A percentile compares a stretch with the other conserved stretches of the same genome.
These are phyloP conservation scores for Borostomias antarcticus DNA, from an alignment of 2,797 vertebrate species.

Conservation along the genomic window DNA sequence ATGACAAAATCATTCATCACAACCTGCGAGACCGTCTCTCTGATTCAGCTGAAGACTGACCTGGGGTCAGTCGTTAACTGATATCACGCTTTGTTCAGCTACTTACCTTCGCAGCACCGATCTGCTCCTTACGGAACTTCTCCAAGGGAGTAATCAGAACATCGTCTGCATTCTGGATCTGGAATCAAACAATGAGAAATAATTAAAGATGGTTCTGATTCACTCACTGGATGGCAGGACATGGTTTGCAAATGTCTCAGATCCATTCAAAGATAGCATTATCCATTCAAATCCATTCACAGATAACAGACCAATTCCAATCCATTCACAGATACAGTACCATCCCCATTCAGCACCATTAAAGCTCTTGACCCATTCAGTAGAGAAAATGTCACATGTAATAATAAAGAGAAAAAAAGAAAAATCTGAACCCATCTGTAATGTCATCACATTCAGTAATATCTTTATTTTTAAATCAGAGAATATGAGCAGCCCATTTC, in stretches of 20 bases:
- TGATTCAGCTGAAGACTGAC: neutral
- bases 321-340: no score
- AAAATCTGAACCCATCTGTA: slow-evolving; percentile 43
- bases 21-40: neutral
- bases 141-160: slow-evolving; percentile 96
- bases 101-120: slow-evolving; percentile 96
- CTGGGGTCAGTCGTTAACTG: neutral
- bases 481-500: slow-evolving; percentile 48
- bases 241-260: neutral
- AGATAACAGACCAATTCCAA: no score
- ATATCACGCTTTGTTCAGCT: neutral
- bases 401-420: slow-evolving; percentile 43
- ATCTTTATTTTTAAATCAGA: slow-evolving; percentile 53
- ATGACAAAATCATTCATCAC: neutral
- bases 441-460: slow-evolving; percentile 60
- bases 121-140: slow-evolving; percentile 98
- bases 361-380: slow-evolving; percentile 16
- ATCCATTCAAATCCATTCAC: no score
- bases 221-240: neutral
- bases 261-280: neutral
- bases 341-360: no score
- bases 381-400: slow-evolving; percentile 34
- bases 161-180: slow-evolving; percentile 98
- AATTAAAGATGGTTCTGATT: neutral
- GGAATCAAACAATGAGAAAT: slow-evolving; percentile 43